Conservation (phyloP, 2,888 invertebrate genomes). For the Agrochola lychnidis region DNA sequence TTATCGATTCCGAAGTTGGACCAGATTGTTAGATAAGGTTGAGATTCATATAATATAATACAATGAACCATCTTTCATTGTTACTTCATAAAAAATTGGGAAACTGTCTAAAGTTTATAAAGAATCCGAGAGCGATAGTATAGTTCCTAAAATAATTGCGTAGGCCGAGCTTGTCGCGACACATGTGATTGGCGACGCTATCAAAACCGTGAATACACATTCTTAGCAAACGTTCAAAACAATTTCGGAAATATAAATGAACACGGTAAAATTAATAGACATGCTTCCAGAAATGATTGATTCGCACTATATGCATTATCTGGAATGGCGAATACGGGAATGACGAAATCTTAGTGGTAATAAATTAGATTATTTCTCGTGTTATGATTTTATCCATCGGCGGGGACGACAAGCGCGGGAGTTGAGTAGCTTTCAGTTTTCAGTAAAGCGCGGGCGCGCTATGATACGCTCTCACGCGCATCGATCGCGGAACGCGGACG, state of each 20-base stretch:
- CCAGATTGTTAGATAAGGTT: constrained; percentile 30
- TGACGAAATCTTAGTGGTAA: constrained; percentile 42
- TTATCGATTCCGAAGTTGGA: constrained; percentile 8
- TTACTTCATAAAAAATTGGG: not conserved
- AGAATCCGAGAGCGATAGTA: constrained; percentile 11
- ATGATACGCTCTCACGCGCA: constrained; percentile 77
- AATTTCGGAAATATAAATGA: constrained; percentile 31
- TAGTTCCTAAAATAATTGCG: constrained; percentile 68
- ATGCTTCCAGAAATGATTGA: constrained; percentile 41
- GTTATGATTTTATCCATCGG: constrained; percentile 71
- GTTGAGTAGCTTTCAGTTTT: constrained; percentile 77
- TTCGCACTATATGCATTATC: constrained; percentile 29
- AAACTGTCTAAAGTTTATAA: not conserved
- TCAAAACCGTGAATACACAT: constrained; percentile 55
- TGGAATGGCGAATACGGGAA: constrained; percentile 27
- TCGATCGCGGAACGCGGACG: constrained; percentile 65
- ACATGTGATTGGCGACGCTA: constrained; percentile 60
- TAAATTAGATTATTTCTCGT: constrained; percentile 63
- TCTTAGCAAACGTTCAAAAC: constrained; percentile 14
- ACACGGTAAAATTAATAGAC: constrained; percentile 32
- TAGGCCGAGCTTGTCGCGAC: constrained; percentile 66
- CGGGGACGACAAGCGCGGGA: constrained; percentile 73
- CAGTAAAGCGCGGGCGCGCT: constrained; percentile 75
- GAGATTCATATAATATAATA: constrained; percentile 18
- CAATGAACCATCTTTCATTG: not conserved